Evolutionary conservation across 2,797 vertebrate genomes (phyloP), one percentile per base, ranked within the genome.

Genomic region (Poecilia velifera): DNA sequence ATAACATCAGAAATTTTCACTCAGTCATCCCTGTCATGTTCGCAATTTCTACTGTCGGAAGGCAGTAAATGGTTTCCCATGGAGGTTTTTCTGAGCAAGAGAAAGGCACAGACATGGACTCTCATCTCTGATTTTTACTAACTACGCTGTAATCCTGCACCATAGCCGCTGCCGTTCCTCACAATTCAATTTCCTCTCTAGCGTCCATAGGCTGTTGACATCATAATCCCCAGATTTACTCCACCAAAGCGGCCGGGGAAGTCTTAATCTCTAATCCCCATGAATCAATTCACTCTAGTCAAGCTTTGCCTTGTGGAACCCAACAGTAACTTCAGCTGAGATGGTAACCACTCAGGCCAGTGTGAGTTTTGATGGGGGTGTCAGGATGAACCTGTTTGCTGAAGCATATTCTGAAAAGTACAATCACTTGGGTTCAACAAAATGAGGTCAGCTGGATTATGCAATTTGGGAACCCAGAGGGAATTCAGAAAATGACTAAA

Each of bases 171-270:
- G 78, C 78, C 36, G 36, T 89, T 83, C 80, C 77, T 87, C 84
- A 87, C 95, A 93, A 94, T 96, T 95, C 86, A 94, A 94, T 95
- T 95, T 94, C 92, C 92, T 93, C 88, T 83, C 78, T 86, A 78
- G 82, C 83, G 81, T 88, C 90, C 89, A 83, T 82, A 74, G 88
- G 86, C 90, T 84, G 90, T 90, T 95, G 94, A 96, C 94, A 94
- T 96, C 94, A 95, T 96, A 96, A 96, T 96, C 96, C 94, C 87
- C 86, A 94, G 96, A 96, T 96, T 96, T 94, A 94, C 93, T 92
- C 90, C 82, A 88, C 91, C 94, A 90, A 95, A 94, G 88, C 92
- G 82, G 87, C 80, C 73, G 34, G 88, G 89, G 86, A 87, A 92
- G 82, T 94, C 90, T 91, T 96, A 95, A 95, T 94, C 94, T 91